These are phyloP conservation scores for Eulemur rufifrons DNA, from an alignment of 2,113 vertebrate species.

Conservation along the genomic window DNA sequence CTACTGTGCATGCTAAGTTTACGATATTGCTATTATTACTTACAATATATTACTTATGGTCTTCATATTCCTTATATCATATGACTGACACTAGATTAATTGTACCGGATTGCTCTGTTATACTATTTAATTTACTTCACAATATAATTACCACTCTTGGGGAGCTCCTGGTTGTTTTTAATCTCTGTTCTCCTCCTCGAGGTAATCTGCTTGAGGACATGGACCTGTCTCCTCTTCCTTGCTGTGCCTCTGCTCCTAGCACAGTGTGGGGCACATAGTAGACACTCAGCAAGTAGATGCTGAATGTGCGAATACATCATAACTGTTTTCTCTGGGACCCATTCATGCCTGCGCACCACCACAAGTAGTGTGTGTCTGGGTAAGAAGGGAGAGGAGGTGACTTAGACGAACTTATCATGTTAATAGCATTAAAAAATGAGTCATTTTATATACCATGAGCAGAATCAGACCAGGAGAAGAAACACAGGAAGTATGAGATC, in stretches of 20 bases:
- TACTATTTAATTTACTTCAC: background rate
- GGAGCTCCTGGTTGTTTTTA: background rate
- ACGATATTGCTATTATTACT: background rate
- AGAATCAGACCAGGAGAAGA: background rate
- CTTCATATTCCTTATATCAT: accelerated
- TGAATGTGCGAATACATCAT: accelerated
- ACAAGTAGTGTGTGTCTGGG: accelerated
- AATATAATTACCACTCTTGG: no score
- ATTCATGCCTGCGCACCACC: background rate
- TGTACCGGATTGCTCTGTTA: background rate
- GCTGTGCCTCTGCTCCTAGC: background rate
- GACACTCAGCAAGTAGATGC: background rate
- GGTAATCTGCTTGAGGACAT: background rate
- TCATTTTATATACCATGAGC: background rate
- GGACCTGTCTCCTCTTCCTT: background rate
- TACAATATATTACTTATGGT: background rate
- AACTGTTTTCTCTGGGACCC: background rate
- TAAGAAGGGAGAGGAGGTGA: background rate
- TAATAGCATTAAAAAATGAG: background rate
- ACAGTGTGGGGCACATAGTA: accelerated
- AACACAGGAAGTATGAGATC: background rate
- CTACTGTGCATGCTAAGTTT: background rate
- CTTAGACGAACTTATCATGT: background rate
- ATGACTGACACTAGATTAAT: accelerated
- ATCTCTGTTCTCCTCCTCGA: background rate